Percentiles rank a stretch among this genome's conserved stretches.
These are phyloP conservation scores for Dipodomys merriami DNA, from an alignment of 2,113 vertebrate genomes.

Conservation along the genomic window DNA sequence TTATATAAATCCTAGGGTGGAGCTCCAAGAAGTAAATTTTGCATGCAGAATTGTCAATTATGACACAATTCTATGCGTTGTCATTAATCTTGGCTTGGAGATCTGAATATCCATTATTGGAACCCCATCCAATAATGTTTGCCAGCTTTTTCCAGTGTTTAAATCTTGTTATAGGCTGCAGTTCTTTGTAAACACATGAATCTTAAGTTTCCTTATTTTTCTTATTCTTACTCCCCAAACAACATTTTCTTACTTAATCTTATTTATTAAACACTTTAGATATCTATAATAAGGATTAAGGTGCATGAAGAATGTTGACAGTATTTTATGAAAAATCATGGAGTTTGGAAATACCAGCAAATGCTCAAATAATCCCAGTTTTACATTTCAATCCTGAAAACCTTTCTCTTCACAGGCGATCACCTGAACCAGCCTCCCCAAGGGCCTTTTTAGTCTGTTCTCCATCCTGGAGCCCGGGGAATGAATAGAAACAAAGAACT, in stretches of 20 bases:
- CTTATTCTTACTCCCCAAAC: background rate
- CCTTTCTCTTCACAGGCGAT: no score
- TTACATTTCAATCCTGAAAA: background rate
- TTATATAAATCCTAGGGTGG: background rate
- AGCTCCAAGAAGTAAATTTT: constrained; percentile 48
- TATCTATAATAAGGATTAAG: background rate
- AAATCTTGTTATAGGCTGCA: background rate
- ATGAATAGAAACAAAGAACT: background rate
- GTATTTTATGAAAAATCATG: background rate
- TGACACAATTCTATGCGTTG: background rate
- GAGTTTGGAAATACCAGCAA: constrained; percentile 28
- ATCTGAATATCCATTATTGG: background rate
- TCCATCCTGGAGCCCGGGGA: background rate
- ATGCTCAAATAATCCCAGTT: background rate
- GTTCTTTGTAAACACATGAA: constrained; percentile 14
- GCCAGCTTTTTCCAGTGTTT: background rate
- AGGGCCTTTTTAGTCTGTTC: background rate
- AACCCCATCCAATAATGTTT: background rate
- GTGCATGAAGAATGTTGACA: background rate
- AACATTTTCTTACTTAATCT: background rate
- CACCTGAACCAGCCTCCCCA: no score
- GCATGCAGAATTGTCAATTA: background rate
- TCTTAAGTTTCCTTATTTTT: constrained; percentile 3
- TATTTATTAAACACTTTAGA: constrained; percentile 2
- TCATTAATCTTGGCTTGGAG: background rate